These are phyloP conservation scores for Helicolenus hilgendorfi DNA, from an alignment of 2,797 vertebrate species.

Conservation along the genomic window DNA sequence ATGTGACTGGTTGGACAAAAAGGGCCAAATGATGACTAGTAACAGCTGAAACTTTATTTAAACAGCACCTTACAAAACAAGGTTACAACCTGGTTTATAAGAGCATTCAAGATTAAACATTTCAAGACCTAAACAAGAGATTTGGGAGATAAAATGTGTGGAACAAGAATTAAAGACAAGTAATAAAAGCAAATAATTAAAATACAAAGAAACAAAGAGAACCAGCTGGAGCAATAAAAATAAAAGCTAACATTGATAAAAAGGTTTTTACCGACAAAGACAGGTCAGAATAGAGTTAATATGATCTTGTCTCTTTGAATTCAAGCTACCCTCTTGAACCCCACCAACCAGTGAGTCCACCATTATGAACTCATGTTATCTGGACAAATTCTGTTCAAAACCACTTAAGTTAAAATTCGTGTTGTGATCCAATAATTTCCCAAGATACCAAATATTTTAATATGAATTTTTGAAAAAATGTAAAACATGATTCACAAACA, in stretches of 20 bases:
- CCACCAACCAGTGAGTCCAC: not conserved
- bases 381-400: not conserved
- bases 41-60: slow-evolving; percentile 20
- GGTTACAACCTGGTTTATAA: slow-evolving; percentile 1
- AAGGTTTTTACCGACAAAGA: not conserved
- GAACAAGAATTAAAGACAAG: not conserved
- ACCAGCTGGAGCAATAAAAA: not conserved
- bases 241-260: not conserved
- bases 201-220: not conserved
- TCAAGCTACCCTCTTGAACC: not conserved
- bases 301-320: not conserved
- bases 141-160: not conserved
- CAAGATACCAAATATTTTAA: too few species aligned
- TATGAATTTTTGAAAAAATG: not conserved
- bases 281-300: not conserved
- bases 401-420: not conserved
- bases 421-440: not conserved
- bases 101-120: not conserved
- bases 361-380: not conserved
- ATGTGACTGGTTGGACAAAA: not conserved
- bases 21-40: slow-evolving; percentile 7
- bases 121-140: not conserved
- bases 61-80: slow-evolving; percentile 23
- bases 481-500: not conserved
- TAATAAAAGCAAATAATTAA: slow-evolving; percentile 5